These are phyloP conservation scores for Corapipo altera DNA, from an alignment of 2,113 vertebrate genomes.

Conservation along the genomic window DNA sequence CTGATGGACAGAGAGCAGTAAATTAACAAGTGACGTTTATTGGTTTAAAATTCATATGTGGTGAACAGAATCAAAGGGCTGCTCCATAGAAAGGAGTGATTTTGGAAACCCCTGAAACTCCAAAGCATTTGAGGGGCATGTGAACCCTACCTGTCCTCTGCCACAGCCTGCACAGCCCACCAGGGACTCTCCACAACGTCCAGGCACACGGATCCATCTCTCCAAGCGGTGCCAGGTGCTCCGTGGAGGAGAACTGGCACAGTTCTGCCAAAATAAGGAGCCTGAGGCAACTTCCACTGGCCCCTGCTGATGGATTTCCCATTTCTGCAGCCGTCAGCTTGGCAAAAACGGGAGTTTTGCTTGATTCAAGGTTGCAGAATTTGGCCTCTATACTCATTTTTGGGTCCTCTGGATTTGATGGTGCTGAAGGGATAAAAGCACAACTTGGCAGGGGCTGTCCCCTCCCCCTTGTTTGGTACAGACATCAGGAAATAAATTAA, in stretches of 20 bases:
- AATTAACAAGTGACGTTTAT: slow-evolving; percentile 65
- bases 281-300: background rate
- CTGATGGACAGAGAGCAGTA: slow-evolving; percentile 66
- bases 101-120: slow-evolving; percentile 42
- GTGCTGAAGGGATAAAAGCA: slow-evolving; percentile 12
- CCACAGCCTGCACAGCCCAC: background rate
- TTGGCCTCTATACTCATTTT: background rate
- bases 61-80: slow-evolving; percentile 61
- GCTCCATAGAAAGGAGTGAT: slow-evolving; percentile 36
- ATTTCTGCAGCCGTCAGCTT: background rate
- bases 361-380: background rate
- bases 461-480: slow-evolving; percentile 26
- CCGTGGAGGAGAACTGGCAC: background rate
- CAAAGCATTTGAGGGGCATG: background rate
- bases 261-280: background rate
- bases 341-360: background rate
- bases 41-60: slow-evolving; percentile 70
- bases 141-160: background rate
- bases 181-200: background rate
- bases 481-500: slow-evolving; percentile 30
- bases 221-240: background rate
- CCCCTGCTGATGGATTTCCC: background rate
- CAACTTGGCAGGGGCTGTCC: background rate
- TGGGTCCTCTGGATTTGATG: background rate
- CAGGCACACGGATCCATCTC: background rate